These are phyloP conservation scores for Babylonia areolata DNA, from an alignment of 1,140 invertebrate genomes.

Conservation along the genomic window DNA sequence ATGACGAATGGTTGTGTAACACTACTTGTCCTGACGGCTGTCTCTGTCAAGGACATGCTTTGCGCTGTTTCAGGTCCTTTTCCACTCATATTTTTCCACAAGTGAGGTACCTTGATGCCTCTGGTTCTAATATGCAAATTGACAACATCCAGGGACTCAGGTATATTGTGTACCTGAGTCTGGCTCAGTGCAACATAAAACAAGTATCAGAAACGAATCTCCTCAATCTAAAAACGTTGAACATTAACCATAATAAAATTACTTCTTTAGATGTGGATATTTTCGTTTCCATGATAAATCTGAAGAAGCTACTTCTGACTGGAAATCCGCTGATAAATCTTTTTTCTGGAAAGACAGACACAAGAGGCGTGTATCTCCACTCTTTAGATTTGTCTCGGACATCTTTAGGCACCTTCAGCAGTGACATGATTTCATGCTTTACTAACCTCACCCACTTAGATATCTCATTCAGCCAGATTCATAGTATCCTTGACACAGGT, in stretches of 20 bases:
- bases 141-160: background rate
- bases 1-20: constrained; percentile 24
- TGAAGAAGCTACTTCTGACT: background rate
- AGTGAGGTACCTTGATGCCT: constrained; percentile 17
- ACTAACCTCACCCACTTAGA: background rate
- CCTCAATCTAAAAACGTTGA: constrained; percentile 12
- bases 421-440: background rate
- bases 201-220: background rate
- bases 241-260: background rate
- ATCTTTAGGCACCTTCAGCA: background rate
- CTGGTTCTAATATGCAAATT: background rate
- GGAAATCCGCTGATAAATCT: background rate
- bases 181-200: background rate
- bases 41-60: constrained; percentile 27
- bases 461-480: background rate
- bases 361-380: background rate
- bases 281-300: background rate
- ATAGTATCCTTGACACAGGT: background rate
- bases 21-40: background rate
- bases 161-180: constrained; percentile 2
- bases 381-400: background rate
- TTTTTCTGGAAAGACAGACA: background rate
- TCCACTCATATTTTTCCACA: background rate
- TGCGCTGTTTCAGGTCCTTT: background rate
- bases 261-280: background rate